phyloP scores from a whole-genome alignment of 2,888 invertebrate species.

The Tromatobia lineatoria region DNA sequence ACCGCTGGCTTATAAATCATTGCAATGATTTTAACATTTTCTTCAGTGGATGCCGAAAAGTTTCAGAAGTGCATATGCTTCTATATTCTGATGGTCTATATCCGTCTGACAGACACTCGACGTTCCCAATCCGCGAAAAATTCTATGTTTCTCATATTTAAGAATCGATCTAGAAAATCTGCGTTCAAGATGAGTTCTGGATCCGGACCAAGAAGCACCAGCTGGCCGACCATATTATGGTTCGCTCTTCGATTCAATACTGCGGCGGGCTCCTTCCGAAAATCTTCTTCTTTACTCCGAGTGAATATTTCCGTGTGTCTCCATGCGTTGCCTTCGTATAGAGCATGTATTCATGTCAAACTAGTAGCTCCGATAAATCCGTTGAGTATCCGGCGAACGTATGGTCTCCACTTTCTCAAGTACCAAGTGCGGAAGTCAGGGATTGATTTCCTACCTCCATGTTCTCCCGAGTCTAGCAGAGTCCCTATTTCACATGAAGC shows the following conservation, averaged over 20 bases:
- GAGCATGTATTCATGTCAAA: slow-evolving; percentile 39
- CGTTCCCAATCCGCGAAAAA: not conserved
- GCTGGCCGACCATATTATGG: slow-evolving; percentile 35
- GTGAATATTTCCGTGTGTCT: slow-evolving; percentile 7
- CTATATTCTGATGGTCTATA: not conserved
- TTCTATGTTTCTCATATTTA: not conserved
- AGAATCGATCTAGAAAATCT: slow-evolving; percentile 27
- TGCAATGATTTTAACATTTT: too few relatives aligned
- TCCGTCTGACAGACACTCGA: not conserved
- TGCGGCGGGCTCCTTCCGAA: slow-evolving; percentile 4
- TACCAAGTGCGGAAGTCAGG: slow-evolving; percentile 25
- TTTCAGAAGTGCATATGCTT: not conserved
- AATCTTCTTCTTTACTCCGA: slow-evolving; percentile 8
- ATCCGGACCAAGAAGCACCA: slow-evolving; percentile 23
- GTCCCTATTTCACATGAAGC: slow-evolving; percentile 31
- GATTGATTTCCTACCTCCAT: slow-evolving; percentile 40
- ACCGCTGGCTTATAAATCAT: too few relatives aligned
- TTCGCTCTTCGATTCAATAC: slow-evolving; percentile 29
- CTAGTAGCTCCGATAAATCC: slow-evolving; percentile 45
- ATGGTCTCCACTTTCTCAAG: slow-evolving; percentile 6
- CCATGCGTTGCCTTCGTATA: slow-evolving; percentile 8
- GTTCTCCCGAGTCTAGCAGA: slow-evolving; percentile 28
- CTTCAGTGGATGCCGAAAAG: not conserved
- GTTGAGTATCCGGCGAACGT: slow-evolving; percentile 3
- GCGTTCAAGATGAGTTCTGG: slow-evolving; percentile 9